A percentile compares a stretch with the other conserved stretches of the same genome.
Conservation (phyloP, 2,797 vertebrate genomes). For the Heterohyrax brucei region DNA sequence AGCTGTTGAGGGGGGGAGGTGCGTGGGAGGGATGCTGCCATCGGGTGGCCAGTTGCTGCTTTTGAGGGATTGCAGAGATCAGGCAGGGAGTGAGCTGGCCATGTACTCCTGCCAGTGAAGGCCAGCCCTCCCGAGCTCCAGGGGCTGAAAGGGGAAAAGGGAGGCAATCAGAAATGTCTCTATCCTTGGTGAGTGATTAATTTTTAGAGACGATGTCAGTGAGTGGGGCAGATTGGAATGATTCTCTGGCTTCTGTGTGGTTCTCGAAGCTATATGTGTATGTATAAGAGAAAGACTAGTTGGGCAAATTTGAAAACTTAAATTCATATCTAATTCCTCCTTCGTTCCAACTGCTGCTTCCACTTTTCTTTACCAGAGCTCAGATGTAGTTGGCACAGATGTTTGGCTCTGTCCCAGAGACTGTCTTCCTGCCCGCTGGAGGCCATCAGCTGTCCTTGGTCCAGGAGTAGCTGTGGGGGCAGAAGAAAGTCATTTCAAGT, state of each 20-base stretch:
- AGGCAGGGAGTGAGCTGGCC: conserved; percentile 72
- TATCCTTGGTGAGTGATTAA: conserved; percentile 4
- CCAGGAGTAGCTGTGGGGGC: conserved; percentile 3
- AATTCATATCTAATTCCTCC: conserved; percentile 33
- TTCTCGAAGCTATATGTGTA: neutral
- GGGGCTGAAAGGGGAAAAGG: conserved; percentile 59
- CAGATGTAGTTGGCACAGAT: conserved; percentile 69
- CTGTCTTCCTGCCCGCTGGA: conserved; percentile 40
- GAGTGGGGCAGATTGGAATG: conserved; percentile 12
- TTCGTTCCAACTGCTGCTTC: neutral
- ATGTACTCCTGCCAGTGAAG: neutral
- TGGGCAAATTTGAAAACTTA: conserved; percentile 66
- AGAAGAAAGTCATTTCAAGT: conserved; percentile 49
- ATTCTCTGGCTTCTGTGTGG: neutral
- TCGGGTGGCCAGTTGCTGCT: conserved; percentile 81
- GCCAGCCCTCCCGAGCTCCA: neutral
- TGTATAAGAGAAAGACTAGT: neutral
- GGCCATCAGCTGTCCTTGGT: conserved; percentile 43
- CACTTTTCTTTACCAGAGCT: conserved; percentile 42
- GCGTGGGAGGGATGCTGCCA: conserved; percentile 56
- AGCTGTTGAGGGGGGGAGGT: neutral
- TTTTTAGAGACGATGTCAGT: conserved; percentile 20
- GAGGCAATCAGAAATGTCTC: neutral
- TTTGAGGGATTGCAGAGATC: conserved; percentile 84
- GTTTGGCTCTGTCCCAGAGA: conserved; percentile 77